Percentiles rank a stretch among this genome's conserved stretches.
Evolutionary conservation across 2,888 invertebrate species (phyloP).

Genomic region (Dynastes maya): DNA sequence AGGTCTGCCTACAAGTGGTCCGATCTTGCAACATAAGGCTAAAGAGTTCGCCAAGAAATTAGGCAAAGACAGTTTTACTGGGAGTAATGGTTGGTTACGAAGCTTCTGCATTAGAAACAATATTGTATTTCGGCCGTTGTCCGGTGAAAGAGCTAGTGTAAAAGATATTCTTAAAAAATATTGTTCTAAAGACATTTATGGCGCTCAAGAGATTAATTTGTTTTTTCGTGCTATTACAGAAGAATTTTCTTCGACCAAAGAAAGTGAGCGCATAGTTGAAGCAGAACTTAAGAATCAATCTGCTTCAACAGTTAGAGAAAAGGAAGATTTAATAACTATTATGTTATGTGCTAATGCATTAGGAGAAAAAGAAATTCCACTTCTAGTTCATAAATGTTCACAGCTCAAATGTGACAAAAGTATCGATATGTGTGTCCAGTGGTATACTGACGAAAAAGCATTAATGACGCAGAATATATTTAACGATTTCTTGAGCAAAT

Average conservation of each 20-base stretch:
- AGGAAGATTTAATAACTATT: constrained; percentile 7
- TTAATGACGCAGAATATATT: constrained; percentile 1
- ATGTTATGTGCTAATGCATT: constrained; percentile 13
- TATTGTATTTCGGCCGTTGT: constrained; percentile 2
- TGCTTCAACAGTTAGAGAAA: too few species aligned
- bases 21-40: background rate
- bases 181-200: background rate
- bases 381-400: background rate
- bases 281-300: background rate
- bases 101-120: constrained; percentile 22
- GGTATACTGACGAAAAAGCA: background rate
- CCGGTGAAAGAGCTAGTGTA: constrained; percentile 3
- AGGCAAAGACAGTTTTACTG: background rate
- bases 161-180: constrained; percentile 4
- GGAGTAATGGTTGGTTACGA: constrained; percentile 13
- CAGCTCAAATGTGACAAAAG: background rate
- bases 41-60: background rate
- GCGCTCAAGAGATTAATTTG: constrained; percentile 1
- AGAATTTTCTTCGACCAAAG: background rate
- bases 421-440: background rate
- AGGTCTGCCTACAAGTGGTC: background rate
- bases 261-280: background rate
- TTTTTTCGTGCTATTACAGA: constrained; percentile 11
- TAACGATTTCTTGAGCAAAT: background rate
- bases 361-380: constrained; percentile 14